Evolutionary conservation across 2,888 invertebrate species (phyloP), one percentile per base, ranked within the genome.

Genomic region (Netelia virgata): DNA sequence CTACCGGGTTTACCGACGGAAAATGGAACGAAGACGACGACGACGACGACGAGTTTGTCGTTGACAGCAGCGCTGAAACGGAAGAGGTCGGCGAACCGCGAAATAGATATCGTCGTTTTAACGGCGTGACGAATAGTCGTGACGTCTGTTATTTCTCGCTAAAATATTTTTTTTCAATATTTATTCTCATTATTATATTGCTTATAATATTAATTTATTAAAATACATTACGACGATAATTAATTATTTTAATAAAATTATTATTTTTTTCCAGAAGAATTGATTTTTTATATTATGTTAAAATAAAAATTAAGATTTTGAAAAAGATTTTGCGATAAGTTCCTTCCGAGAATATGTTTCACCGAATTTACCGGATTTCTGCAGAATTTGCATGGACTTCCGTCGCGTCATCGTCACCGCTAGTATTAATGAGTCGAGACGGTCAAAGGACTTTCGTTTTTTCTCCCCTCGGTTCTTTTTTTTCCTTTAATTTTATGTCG

Each of bases 71-170:
- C 68, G 43, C 28, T 11, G n/a, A 43, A 28, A 50, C 68, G 68
- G 20, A 76, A 64, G 63, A 63, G 78, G 70, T 78, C 78, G 69
- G 78, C 70, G 70, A 78, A 70, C 70, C 78, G 78, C 78, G 63
- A 78, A 78, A 70, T 78, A 53, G 20, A 63, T 70, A 55, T 70
- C 59, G 63, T 78, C 63, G 53, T 78, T 61, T 50, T 70, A 78
- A 78, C 78, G 70, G 63, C 50, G 68, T 59, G 64, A 77, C 69
- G 61, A 18, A 43, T 18, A 75, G 18, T n/a, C 8, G 8, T 28
- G 18, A 50, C 11, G 23, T 47, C 5, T n/a, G 10, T 16, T 23
- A 43, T 20, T 47, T 50, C 61, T 23, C 23, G n/a, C 47, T 47
- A 14, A 47, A 61, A 18, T 47, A 5, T 41, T 47, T 43, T 20